phyloP scores from a whole-genome alignment of 2,113 vertebrate species.

The Phrynosoma platyrhinos region DNA sequence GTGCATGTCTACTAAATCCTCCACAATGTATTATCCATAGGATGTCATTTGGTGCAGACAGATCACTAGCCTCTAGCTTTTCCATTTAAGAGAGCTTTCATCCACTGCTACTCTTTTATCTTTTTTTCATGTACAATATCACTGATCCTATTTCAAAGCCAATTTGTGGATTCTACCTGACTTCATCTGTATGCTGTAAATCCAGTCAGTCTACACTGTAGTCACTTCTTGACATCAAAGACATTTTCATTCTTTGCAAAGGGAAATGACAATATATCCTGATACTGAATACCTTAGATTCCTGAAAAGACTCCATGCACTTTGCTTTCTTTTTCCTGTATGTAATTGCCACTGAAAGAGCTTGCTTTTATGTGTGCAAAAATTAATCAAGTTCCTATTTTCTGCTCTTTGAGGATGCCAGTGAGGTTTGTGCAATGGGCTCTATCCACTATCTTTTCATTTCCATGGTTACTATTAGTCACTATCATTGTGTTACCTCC shows the following conservation, averaged over 20 bases:
- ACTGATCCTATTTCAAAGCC: slow-evolving; percentile 8
- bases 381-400: slow-evolving; percentile 66
- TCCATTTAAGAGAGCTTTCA: slow-evolving; percentile 4
- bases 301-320: slow-evolving; percentile 62
- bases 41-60: slow-evolving; percentile 4
- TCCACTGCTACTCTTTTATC: background rate
- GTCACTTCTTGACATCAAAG: slow-evolving; percentile 40
- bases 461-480: slow-evolving; percentile 66
- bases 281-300: slow-evolving; percentile 49
- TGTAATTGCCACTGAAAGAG: slow-evolving; percentile 62
- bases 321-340: slow-evolving; percentile 61
- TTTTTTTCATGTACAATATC: background rate
- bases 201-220: background rate
- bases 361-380: slow-evolving; percentile 62
- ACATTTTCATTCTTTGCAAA: slow-evolving; percentile 45
- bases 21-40: background rate
- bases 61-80: background rate
- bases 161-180: slow-evolving; percentile 28
- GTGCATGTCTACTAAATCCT: background rate
- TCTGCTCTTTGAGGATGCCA: slow-evolving; percentile 66
- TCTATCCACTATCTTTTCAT: slow-evolving; percentile 60
- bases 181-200: slow-evolving; percentile 47
- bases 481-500: slow-evolving; percentile 53
- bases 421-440: slow-evolving; percentile 50
- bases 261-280: slow-evolving; percentile 36